Base-by-base conservation (phyloP, 2,888 invertebrate genomes). In the Oligia strigilis region DNA sequence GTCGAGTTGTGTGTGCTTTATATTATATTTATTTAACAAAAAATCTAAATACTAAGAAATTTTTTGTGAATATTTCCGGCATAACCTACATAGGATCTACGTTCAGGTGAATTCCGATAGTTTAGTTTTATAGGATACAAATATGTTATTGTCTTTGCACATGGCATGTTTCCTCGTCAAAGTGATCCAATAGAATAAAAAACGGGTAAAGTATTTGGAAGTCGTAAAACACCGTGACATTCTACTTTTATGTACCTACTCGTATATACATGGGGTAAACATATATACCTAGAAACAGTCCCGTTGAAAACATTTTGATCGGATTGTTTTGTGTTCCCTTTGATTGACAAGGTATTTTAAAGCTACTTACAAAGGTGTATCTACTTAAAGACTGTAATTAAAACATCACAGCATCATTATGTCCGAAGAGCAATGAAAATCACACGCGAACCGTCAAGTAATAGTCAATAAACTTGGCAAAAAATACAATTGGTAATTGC, bases 1-100 rank as follows among this genome's bases (percentile, higher is more conserved):
- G 46, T 14, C 71, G 58, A 72, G 23, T 84, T 79, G 78, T 83
- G 64, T 43, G 29, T 19, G 19, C 69, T 78, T 65, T 43, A 77
- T n/a, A 58, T 23, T 19, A 64, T 40, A 58, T 29, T 81, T 77
- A 70, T 77, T 67, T 64, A 36, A 49, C 65, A 36, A 29, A 83
- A 66, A 70, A 65, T 49, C 29, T 40, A 23, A n/a, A 58, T 23
- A 49, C 13, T 46, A 46, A 23, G 40, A 46, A 17, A 8, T 1
- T 9, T n/a, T 55, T 67, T n/a, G n/a, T n/a, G n/a, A n/a, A 81
- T 79, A 81, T 49, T 64, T 2, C 14, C 4, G 36, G 6, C 14
- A 46, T 46, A n/a, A 49, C 19, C 49, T 23, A 8, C 8, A 49
- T 5, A 9, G 19, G 0, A 49, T 19, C 11, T 17, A 46, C 11